phyloP scores from a whole-genome alignment of 2,888 invertebrate genomes.

The Morpho deidamia region DNA sequence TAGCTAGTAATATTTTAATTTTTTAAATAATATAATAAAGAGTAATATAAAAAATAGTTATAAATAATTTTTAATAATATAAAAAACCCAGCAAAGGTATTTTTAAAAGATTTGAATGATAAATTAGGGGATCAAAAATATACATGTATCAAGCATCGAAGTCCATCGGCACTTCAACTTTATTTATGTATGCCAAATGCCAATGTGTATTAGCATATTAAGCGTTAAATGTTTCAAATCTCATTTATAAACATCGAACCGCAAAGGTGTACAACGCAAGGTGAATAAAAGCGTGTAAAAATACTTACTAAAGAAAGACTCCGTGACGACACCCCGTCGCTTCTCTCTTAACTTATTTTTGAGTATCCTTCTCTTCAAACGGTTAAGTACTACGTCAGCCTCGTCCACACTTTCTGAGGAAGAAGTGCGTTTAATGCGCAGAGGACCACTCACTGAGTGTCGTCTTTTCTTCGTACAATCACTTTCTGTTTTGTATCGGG shows the following conservation, averaged over 20 bases:
- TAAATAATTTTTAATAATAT: background rate
- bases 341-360: slow-evolving; percentile 71
- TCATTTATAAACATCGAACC: too few relatives aligned
- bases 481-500: slow-evolving; percentile 39
- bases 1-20: too few relatives aligned
- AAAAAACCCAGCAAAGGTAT: background rate
- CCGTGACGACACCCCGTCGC: slow-evolving; percentile 52
- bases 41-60: background rate
- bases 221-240: too few relatives aligned
- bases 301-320: slow-evolving; percentile 57
- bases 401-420: slow-evolving; percentile 75
- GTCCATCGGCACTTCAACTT: too few relatives aligned
- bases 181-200: too few relatives aligned
- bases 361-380: slow-evolving; percentile 70
- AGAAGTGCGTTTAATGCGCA: slow-evolving; percentile 51
- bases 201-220: too few relatives aligned
- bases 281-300: slow-evolving; percentile 5
- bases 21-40: too few relatives aligned
- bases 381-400: slow-evolving; percentile 69
- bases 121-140: too few relatives aligned
- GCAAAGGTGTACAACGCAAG: background rate
- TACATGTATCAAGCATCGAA: too few relatives aligned
- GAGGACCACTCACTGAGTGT: slow-evolving; percentile 55
- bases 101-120: too few relatives aligned
- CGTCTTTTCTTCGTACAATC: slow-evolving; percentile 52